Conservation (phyloP, 2,113 vertebrate species). For the Pteropus alecto region DNA sequence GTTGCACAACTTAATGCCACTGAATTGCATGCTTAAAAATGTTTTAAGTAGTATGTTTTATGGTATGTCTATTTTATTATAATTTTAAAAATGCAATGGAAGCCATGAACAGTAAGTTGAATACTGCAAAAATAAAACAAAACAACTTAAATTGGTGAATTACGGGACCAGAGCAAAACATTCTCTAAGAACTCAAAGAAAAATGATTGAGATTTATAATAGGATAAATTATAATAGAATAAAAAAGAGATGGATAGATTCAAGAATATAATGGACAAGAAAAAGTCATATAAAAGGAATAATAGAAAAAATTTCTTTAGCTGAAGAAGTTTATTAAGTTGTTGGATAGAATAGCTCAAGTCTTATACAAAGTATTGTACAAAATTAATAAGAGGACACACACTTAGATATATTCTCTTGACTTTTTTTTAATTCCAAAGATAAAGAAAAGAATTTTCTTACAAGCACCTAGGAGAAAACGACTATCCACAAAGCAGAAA, state of each 20-base stretch:
- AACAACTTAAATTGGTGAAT: background rate
- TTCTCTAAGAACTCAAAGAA: background rate
- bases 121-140: background rate
- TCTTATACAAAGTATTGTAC: background rate
- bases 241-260: background rate
- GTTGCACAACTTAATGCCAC: background rate
- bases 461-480: background rate
- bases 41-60: background rate
- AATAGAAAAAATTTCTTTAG: background rate
- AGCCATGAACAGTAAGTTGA: background rate
- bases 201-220: background rate
- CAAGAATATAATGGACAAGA: background rate
- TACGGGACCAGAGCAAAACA: background rate
- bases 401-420: background rate
- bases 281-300: background rate
- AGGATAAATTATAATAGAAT: background rate
- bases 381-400: background rate
- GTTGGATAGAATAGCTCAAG: background rate
- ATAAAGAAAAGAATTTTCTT: background rate
- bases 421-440: background rate
- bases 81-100: background rate
- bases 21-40: background rate
- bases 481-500: background rate
- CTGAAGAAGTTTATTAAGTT: background rate
- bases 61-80: background rate